Conservation (phyloP, 2,113 vertebrate genomes). For the Antechinus flavipes region DNA sequence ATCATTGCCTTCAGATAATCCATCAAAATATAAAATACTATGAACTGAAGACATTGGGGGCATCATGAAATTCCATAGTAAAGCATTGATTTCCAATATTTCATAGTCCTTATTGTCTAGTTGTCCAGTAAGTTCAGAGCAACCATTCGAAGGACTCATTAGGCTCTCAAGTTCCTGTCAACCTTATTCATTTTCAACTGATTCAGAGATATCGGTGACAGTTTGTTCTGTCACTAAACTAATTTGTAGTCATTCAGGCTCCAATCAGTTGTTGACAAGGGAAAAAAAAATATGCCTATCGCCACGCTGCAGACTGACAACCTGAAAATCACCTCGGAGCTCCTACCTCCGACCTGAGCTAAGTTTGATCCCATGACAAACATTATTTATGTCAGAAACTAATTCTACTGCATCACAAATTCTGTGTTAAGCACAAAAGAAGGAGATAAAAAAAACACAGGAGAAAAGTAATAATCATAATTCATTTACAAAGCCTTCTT, state of each 20-base stretch:
- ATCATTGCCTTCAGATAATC: constrained; percentile 91
- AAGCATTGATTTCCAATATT: constrained; percentile 97
- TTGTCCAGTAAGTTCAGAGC: constrained; percentile 90
- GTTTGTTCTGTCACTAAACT: constrained; percentile 95
- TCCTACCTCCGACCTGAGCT: constrained; percentile 45
- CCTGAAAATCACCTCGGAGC: constrained; percentile 59
- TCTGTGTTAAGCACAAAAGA: constrained; percentile 48
- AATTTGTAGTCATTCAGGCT: constrained; percentile 94
- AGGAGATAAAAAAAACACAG: constrained; percentile 52
- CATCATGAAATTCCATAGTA: constrained; percentile 97
- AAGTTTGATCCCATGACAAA: constrained; percentile 15
- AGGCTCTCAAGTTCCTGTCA: constrained; percentile 96
- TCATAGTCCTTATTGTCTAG: constrained; percentile 92
- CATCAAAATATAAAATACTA: constrained; percentile 97
- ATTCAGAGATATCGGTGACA: constrained; percentile 92
- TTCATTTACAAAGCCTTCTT: constrained; percentile 61
- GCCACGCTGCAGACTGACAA: constrained; percentile 66
- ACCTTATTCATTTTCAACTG: constrained; percentile 95
- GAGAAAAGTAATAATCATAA: constrained; percentile 53
- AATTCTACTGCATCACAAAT: constrained; percentile 40
- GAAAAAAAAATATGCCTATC: constrained; percentile 76
- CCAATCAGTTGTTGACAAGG: constrained; percentile 90
- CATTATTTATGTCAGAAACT: constrained; percentile 60
- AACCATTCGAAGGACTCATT: constrained; percentile 97
- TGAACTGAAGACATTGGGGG: constrained; percentile 89